A percentile compares a stretch with the other conserved stretches of the same genome.
phyloP scores from a whole-genome alignment of 35 echinoderm and acorn worm genomes.

The Apostichopus japonicus region DNA sequence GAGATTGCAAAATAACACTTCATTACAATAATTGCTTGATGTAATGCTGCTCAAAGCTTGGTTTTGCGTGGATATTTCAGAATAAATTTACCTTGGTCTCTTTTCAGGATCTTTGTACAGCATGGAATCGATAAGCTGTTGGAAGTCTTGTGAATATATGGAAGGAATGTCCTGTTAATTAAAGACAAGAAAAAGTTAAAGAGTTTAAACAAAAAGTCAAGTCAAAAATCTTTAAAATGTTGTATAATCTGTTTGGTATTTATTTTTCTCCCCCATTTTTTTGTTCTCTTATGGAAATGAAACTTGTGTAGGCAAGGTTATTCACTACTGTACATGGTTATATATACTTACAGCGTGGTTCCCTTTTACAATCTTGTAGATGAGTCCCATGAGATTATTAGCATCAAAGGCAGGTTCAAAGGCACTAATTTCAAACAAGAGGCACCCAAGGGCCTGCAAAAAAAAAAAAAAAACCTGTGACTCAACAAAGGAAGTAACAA shows the following conservation, averaged over 20 bases:
- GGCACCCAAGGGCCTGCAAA: conserved; percentile 83
- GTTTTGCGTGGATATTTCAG: too few relatives aligned
- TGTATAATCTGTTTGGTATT: too few relatives aligned
- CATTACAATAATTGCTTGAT: too few relatives aligned
- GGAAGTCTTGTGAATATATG: conserved; percentile 72
- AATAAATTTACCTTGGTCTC: conserved; percentile 70
- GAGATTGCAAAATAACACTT: too few relatives aligned
- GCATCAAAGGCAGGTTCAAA: conserved; percentile 98
- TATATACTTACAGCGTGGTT: conserved; percentile 71
- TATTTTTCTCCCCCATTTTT: too few relatives aligned
- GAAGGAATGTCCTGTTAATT: conserved; percentile 73
- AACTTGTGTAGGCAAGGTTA: too few relatives aligned
- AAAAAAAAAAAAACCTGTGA: not conserved
- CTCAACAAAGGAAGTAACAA: too few relatives aligned
- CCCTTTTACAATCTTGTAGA: conserved; percentile 96
- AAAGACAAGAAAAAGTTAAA: not conserved
- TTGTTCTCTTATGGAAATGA: too few relatives aligned
- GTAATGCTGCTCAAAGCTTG: too few relatives aligned
- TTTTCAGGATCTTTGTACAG: conserved; percentile 79
- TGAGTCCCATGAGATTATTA: conserved; percentile 86
- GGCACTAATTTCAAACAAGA: conserved; percentile 93
- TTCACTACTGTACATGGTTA: not conserved
- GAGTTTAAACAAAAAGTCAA: too few relatives aligned
- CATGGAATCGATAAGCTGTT: conserved; percentile 52
- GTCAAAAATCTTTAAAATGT: too few relatives aligned